Conservation (phyloP, 2,888 invertebrate genomes). For the Dorcus hopei region DNA sequence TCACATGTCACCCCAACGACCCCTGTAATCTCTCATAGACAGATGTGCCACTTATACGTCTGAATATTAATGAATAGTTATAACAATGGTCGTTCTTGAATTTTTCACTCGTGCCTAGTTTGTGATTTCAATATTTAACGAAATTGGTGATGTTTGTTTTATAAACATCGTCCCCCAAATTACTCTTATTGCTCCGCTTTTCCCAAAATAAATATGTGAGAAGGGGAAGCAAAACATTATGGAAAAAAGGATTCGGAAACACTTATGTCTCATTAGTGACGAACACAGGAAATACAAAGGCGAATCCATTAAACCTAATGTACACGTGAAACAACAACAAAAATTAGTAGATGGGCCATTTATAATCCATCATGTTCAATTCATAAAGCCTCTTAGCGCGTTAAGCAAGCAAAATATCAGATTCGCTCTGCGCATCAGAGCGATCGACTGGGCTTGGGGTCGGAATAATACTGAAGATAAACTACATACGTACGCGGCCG, state of each 20-base stretch:
- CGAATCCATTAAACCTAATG: background rate
- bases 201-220: too few species aligned
- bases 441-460: background rate
- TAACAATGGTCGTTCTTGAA: too few species aligned
- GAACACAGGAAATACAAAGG: background rate
- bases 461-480: slow-evolving; percentile 19
- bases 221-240: too few species aligned
- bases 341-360: background rate
- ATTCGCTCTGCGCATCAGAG: background rate
- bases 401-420: background rate
- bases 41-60: too few species aligned
- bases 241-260: background rate
- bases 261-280: background rate
- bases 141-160: too few species aligned
- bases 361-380: background rate
- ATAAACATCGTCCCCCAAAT: too few species aligned
- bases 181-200: too few species aligned
- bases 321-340: background rate
- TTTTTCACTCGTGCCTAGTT: too few species aligned
- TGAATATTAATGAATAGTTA: too few species aligned
- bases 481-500: slow-evolving; percentile 33
- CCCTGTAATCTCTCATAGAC: too few species aligned
- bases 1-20: too few species aligned
- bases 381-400: background rate
- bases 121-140: too few species aligned